Conservation (phyloP, 92 coral and sea anemone species). For the Umimayanthus chanpuru region DNA sequence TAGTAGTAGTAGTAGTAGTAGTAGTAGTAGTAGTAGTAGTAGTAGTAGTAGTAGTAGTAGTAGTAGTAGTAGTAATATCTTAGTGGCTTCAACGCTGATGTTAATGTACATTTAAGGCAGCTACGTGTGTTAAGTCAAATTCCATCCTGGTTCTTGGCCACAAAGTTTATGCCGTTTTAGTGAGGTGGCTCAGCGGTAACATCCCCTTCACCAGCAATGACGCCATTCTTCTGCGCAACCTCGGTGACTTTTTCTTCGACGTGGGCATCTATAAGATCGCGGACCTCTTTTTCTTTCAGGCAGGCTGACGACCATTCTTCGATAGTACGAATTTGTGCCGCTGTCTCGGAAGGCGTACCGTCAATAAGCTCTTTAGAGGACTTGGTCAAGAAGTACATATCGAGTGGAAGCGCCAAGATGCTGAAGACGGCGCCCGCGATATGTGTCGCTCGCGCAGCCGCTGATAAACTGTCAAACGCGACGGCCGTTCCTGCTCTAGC, state of each 20-base stretch:
- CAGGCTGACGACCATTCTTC: background rate
- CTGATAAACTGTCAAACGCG: conserved; percentile 59
- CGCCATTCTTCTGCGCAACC: background rate
- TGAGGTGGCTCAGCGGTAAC: too few species aligned
- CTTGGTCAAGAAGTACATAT: background rate
- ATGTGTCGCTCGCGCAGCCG: conserved; percentile 6
- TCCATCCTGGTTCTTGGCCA: too few species aligned
- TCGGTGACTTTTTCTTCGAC: background rate
- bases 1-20: too few species aligned
- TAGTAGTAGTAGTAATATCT: too few species aligned
- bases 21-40: too few species aligned
- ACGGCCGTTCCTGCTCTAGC: conserved; percentile 65
- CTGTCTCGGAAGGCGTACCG: background rate
- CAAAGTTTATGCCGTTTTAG: too few species aligned
- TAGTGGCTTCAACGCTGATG: too few species aligned
- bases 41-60: too few species aligned
- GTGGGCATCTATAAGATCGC: background rate
- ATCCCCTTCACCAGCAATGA: background rate
- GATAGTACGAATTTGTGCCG: background rate
- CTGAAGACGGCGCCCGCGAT: background rate
- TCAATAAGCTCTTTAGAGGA: background rate
- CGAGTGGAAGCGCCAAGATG: background rate
- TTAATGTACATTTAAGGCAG: too few species aligned
- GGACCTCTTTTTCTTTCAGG: background rate
- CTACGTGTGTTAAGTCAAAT: too few species aligned